phyloP scores from a whole-genome alignment of 1,140 invertebrate genomes.

The Tetranychus urticae region DNA sequence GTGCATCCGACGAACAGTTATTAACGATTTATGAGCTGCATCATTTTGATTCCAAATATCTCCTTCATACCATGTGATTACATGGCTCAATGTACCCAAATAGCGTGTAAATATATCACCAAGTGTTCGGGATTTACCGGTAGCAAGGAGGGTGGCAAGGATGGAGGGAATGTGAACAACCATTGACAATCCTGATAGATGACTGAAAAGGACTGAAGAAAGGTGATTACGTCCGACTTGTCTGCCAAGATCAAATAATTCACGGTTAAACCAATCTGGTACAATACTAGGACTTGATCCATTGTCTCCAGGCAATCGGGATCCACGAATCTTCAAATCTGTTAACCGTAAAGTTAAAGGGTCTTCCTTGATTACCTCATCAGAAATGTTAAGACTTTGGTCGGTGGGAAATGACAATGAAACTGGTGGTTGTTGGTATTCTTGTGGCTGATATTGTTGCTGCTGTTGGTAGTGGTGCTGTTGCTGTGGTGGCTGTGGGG shows the following conservation, averaged over 20 bases:
- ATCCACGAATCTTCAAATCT: background rate
- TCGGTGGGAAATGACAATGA: too few species aligned
- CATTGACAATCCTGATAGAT: constrained; percentile 13
- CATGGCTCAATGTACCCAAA: constrained; percentile 40
- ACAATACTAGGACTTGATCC: background rate
- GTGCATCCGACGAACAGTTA: background rate
- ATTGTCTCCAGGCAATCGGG: background rate
- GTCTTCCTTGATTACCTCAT: too few species aligned
- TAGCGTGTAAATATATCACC: constrained; percentile 45
- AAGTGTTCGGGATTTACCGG: constrained; percentile 23
- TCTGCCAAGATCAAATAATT: background rate
- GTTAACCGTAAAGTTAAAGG: too few species aligned
- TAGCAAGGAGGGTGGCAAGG: constrained; percentile 20
- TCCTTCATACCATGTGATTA: constrained; percentile 43
- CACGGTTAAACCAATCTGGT: background rate
- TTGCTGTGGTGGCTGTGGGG: too few species aligned
- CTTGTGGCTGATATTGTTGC: too few species aligned
- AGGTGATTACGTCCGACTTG: constrained; percentile 3
- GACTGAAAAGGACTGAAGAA: constrained; percentile 12
- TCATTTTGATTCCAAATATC: constrained; percentile 27
- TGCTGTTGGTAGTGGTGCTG: too few species aligned
- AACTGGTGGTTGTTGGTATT: too few species aligned
- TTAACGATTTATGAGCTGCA: constrained; percentile 22
- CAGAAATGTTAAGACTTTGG: too few species aligned
- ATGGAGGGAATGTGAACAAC: constrained; percentile 13